A percentile compares a stretch with the other conserved stretches of the same genome.
phyloP scores from a whole-genome alignment of 1,140 invertebrate genomes.

The Formica selysi region DNA sequence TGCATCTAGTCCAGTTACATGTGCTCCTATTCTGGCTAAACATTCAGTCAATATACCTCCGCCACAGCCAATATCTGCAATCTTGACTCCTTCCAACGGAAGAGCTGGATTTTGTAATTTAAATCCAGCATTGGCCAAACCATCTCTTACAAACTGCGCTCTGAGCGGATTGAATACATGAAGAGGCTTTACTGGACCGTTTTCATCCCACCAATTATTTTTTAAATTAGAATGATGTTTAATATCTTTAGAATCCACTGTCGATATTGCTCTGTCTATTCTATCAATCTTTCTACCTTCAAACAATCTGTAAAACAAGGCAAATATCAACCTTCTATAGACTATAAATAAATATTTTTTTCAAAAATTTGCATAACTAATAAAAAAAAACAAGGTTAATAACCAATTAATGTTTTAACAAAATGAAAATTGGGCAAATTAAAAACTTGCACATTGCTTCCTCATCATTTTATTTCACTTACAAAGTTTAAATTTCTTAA shows the following conservation, averaged over 20 bases:
- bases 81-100: slow-evolving; percentile 89
- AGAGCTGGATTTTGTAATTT: slow-evolving; percentile 77
- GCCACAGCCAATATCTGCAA: slow-evolving; percentile 96
- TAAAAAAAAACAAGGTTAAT: background rate
- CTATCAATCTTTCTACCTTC: background rate
- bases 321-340: background rate
- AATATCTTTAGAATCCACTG: slow-evolving; percentile 79
- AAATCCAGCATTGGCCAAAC: slow-evolving; percentile 87
- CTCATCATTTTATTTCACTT: no score
- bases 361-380: background rate
- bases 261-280: slow-evolving; percentile 45
- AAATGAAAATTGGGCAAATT: no score
- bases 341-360: background rate
- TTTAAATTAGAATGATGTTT: slow-evolving; percentile 83
- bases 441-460: no score
- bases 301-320: slow-evolving; percentile 30
- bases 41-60: slow-evolving; percentile 94
- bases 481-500: no score
- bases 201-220: slow-evolving; percentile 88
- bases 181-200: slow-evolving; percentile 84
- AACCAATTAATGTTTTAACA: background rate
- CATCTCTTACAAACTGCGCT: slow-evolving; percentile 92
- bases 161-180: slow-evolving; percentile 88
- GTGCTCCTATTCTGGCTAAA: slow-evolving; percentile 92
- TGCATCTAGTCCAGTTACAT: slow-evolving; percentile 95